These are phyloP conservation scores for Anneissia japonica DNA, from an alignment of 35 echinoderm and acorn worm genomes.

Conservation along the genomic window DNA sequence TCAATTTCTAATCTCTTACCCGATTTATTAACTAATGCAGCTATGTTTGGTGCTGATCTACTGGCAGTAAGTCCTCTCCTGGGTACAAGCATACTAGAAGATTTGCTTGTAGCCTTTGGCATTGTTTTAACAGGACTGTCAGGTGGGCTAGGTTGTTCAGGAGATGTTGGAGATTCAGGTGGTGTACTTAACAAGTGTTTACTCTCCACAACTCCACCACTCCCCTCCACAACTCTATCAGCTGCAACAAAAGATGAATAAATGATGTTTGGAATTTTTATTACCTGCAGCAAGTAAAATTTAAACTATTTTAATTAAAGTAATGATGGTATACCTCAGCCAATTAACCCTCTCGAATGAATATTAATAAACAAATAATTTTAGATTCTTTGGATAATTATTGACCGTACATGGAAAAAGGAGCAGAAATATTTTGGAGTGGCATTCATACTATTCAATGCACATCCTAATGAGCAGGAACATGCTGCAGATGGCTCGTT, in stretches of 20 bases:
- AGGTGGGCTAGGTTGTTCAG: constrained; percentile 58
- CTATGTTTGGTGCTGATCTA: constrained; percentile 91
- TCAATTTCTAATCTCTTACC: not conserved
- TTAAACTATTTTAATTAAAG: no score
- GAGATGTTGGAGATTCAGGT: constrained; percentile 40
- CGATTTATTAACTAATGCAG: constrained; percentile 44
- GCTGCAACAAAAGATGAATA: not conserved
- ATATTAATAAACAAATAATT: no score
- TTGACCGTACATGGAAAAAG: no score
- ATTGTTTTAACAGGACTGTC: constrained; percentile 1
- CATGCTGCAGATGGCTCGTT: no score
- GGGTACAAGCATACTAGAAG: constrained; percentile 18
- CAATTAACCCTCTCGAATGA: no score
- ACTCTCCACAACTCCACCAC: constrained; percentile 1
- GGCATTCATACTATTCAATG: no score
- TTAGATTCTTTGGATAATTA: no score
- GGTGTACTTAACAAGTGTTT: not conserved
- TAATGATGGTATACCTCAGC: no score
- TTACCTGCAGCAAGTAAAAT: no score
- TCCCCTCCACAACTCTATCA: not conserved
- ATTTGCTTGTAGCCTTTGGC: not conserved
- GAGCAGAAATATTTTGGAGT: no score
- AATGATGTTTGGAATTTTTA: no score
- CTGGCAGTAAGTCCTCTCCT: constrained; percentile 79
- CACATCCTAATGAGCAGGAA: no score